phyloP scores from a whole-genome alignment of 2,113 vertebrate species.

The Tyto alba region DNA sequence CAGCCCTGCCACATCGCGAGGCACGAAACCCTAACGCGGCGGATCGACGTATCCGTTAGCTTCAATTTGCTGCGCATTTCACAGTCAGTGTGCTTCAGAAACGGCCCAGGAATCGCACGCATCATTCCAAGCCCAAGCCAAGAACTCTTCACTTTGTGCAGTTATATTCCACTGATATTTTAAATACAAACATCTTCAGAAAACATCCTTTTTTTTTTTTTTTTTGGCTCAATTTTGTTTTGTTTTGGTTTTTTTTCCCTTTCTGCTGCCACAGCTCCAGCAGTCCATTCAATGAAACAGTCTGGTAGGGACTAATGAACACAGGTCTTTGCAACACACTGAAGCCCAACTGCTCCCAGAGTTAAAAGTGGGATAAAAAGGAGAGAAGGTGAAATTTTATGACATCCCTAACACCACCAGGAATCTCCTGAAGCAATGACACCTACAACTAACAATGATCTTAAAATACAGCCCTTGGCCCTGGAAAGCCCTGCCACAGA shows the following conservation, averaged over 20 bases:
- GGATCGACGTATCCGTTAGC: neutral
- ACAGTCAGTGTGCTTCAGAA: neutral
- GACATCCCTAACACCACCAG: neutral
- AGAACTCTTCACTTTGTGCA: neutral
- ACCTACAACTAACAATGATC: neutral
- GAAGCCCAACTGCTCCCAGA: neutral
- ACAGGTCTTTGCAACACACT: neutral
- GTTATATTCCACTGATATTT: neutral
- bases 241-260: neutral
- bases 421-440: neutral
- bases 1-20: neutral
- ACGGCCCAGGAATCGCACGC: neutral
- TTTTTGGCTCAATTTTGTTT: neutral
- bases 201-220: neutral
- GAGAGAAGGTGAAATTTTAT: neutral
- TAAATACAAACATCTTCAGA: neutral
- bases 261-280: neutral
- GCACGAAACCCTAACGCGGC: rapidly evolving
- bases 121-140: neutral
- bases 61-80: neutral
- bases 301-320: rapidly evolving
- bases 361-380: rapidly evolving
- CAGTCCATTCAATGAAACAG: neutral
- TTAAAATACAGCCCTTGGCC: neutral
- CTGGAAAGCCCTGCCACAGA: neutral